Base-by-base conservation (phyloP, 2,888 invertebrate species). In the Crepidodera aurea region DNA sequence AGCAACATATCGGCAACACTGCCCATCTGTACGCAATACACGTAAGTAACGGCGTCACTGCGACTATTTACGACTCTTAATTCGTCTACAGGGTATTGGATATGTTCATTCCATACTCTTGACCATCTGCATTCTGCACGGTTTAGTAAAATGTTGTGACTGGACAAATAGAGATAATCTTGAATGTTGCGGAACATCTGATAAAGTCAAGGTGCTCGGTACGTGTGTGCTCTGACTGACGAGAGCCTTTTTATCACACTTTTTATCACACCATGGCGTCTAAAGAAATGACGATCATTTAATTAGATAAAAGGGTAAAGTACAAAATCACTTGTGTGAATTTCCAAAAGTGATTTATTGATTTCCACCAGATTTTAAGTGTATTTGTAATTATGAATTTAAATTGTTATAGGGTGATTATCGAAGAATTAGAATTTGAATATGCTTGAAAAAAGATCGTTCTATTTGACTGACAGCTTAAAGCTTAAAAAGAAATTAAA, bases 131-230 rank as follows among this genome's bases (percentile, higher is more conserved):
- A 46, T 16, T 51, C 39, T 15, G 16, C 39, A 39, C 3, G 27
- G 27, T 16, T 53, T 10, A 25, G 25, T 46, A 55, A 55, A 55
- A 55, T 46, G 44, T 55, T 55, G 54, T 55, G 55, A 56, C 55
- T 56, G 55, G 55, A 56, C 55, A 56, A 56, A 56, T 56, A 46
- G 34, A 56, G 46, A 56, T 56, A 56, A 56, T 56, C 55, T 56
- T 25, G 46, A 46, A 34, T 34, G 34, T 56, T 56, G 46, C 46
- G 46, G 46, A 56, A 56, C 55, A 56, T 46, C 46, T 32, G 55
- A 56, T 56, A 46, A 56, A 32, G 37, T 55, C 55, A 34, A 46
- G 55, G 34, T 55, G 46, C 19, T 39, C 25, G 22, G 44, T 44
- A 25, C 22, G 25, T 13, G 44, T n/a, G 13, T 2, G 44, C 34